phyloP scores from a whole-genome alignment of 2,113 vertebrate genomes.

The Festucalex cinctus region DNA sequence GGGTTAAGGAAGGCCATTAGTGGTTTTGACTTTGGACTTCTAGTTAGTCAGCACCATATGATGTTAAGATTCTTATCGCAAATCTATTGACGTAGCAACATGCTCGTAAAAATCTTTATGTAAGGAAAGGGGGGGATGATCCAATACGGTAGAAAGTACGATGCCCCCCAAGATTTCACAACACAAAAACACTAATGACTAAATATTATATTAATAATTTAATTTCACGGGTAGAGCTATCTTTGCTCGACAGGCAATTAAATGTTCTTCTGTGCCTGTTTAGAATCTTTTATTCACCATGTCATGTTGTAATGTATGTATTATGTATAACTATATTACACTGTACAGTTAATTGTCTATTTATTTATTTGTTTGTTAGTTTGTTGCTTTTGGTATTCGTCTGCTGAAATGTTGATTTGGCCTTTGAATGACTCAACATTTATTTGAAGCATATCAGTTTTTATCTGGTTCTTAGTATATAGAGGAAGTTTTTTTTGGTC shows the following conservation, averaged over 20 bases:
- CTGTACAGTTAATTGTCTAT: no score
- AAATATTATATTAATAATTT: no score
- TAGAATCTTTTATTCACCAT: no score
- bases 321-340: no score
- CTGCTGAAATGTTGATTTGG: neutral
- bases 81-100: constrained; percentile 29
- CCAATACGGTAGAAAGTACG: neutral
- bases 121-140: neutral
- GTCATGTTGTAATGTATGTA: no score
- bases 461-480: neutral
- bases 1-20: constrained; percentile 4
- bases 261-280: no score
- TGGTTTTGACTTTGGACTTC: constrained; percentile 54
- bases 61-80: constrained; percentile 20
- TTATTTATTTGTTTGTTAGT: no score
- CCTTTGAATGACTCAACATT: neutral
- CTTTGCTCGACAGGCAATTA: no score
- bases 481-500: neutral
- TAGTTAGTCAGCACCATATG: neutral
- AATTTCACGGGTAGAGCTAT: no score
- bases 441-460: neutral
- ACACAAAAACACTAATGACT: no score
- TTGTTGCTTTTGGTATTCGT: neutral
- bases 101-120: constrained; percentile 27
- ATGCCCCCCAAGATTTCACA: no score